Conservation (phyloP, 2,113 vertebrate genomes). For the Cardinalis cardinalis region DNA sequence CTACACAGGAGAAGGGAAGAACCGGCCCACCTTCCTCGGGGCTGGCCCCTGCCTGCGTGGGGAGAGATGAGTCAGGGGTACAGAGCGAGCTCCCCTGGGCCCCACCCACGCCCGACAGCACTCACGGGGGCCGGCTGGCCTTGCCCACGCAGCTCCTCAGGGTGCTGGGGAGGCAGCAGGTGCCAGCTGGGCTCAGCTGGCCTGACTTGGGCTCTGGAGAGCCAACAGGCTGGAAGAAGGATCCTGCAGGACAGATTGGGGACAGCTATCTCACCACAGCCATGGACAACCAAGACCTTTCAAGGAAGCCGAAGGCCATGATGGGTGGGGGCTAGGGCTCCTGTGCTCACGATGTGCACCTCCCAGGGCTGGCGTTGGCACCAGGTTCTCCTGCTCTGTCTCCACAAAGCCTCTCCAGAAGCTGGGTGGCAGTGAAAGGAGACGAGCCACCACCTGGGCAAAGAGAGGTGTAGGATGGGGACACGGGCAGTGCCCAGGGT, state of each 20-base stretch:
- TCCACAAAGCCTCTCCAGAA: conserved; percentile 74
- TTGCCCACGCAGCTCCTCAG: conserved; percentile 54
- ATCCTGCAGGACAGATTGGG: conserved; percentile 1
- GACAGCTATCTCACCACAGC: accelerated
- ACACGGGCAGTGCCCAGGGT: accelerated
- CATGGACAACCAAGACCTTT: background rate
- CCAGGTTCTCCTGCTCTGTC: conserved; percentile 38
- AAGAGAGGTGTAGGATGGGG: background rate
- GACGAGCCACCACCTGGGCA: conserved; percentile 74
- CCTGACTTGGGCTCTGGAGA: conserved; percentile 66
- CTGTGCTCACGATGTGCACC: background rate
- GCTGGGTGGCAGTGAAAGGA: conserved; percentile 72
- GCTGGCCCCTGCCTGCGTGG: background rate
- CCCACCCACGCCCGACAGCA: background rate
- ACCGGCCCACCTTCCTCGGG: background rate
- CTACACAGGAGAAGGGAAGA: conserved; percentile 44
- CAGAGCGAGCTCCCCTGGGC: accelerated
- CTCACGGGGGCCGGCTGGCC: conserved; percentile 61
- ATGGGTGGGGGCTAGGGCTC: background rate
- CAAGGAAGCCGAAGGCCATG: background rate
- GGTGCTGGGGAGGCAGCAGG: conserved; percentile 58
- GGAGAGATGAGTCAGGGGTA: conserved; percentile 22
- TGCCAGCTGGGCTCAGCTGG: background rate
- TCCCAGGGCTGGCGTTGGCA: accelerated
- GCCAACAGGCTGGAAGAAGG: conserved; percentile 61